Evolutionary conservation across 2,888 invertebrate genomes (phyloP).

Genomic region (Eupeodes latifasciatus): DNA sequence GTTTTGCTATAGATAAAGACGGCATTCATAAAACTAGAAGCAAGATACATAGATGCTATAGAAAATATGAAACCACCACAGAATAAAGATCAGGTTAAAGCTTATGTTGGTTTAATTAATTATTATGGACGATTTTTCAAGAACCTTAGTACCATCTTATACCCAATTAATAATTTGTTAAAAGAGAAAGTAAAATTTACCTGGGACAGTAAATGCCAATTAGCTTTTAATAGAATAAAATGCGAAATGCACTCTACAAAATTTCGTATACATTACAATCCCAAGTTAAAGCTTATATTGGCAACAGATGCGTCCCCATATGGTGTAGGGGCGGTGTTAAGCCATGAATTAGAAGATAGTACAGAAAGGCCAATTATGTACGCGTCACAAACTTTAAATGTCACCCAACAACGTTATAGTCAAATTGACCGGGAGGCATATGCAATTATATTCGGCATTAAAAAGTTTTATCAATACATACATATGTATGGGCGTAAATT

Average conservation of each 20-base stretch:
- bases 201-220: neutral
- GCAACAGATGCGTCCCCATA: slow-evolving; percentile 1
- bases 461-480: too few relatives aligned
- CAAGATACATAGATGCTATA: slow-evolving; percentile 23
- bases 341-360: neutral
- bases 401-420: slow-evolving; percentile 8
- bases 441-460: neutral
- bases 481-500: too few relatives aligned
- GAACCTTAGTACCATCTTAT: neutral
- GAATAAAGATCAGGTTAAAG: slow-evolving; percentile 10
- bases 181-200: neutral
- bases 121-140: slow-evolving; percentile 15
- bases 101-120: slow-evolving; percentile 11
- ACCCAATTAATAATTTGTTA: slow-evolving; percentile 11
- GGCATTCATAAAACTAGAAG: slow-evolving; percentile 20
- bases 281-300: neutral
- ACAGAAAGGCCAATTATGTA: neutral
- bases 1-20: slow-evolving; percentile 14
- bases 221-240: slow-evolving; percentile 1
- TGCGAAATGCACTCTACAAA: neutral
- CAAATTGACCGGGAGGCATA: neutral
- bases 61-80: slow-evolving; percentile 7
- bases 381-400: slow-evolving; percentile 6
- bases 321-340: neutral
- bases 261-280: neutral